phyloP scores from a whole-genome alignment of 1,140 invertebrate genomes.

The Prorops nasuta region DNA sequence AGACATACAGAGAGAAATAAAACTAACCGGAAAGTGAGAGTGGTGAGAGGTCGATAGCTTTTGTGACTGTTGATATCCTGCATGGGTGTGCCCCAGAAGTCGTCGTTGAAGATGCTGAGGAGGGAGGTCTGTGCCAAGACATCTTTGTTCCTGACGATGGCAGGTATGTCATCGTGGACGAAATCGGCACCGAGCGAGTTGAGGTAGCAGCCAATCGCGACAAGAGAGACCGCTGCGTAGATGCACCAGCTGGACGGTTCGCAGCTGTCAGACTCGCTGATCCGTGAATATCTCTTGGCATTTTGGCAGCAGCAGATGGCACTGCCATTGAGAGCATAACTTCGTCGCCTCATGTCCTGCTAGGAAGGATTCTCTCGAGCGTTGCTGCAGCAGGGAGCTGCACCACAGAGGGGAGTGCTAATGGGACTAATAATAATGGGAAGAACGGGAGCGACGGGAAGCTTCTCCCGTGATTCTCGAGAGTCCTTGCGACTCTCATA shows the following conservation, averaged over 20 bases:
- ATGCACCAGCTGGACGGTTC: constrained; percentile 45
- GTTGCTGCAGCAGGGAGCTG: too few species aligned
- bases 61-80: constrained; percentile 78
- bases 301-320: constrained; percentile 31
- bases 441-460: too few species aligned
- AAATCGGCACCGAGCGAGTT: constrained; percentile 83
- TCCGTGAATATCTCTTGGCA: constrained; percentile 15
- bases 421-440: too few species aligned
- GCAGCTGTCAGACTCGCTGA: constrained; percentile 22
- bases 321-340: constrained; percentile 25
- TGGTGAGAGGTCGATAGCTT: constrained; percentile 80
- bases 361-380: too few species aligned
- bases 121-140: constrained; percentile 70
- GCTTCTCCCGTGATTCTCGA: too few species aligned
- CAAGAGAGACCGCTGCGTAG: constrained; percentile 65
- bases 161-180: constrained; percentile 89
- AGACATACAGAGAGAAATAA: too few species aligned
- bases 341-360: constrained; percentile 37
- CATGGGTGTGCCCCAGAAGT: constrained; percentile 93
- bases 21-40: constrained; percentile 80
- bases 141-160: constrained; percentile 81
- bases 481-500: too few species aligned
- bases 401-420: too few species aligned
- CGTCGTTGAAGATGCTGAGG: constrained; percentile 72
- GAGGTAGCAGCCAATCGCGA: constrained; percentile 71